Conservation (phyloP, 1,140 invertebrate species). For the Leptinotarsa lineolata region DNA sequence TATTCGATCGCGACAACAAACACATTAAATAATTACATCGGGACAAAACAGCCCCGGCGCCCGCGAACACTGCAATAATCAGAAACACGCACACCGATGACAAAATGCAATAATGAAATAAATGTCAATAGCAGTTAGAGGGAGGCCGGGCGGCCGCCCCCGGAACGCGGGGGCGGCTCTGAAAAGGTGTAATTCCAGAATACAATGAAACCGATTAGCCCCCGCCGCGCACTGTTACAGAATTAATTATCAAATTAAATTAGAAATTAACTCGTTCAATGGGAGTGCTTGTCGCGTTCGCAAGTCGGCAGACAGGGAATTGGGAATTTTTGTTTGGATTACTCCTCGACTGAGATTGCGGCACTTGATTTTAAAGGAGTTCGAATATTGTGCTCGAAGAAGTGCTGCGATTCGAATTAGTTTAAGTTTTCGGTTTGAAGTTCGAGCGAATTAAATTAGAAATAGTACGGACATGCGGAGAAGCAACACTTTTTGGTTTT, state of each 20-base stretch:
- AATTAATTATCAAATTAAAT: conserved; percentile 67
- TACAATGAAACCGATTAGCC: conserved; percentile 54
- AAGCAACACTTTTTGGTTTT: no score
- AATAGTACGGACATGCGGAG: no score
- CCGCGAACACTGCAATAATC: conserved; percentile 20
- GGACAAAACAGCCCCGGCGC: conserved; percentile 23
- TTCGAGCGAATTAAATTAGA: no score
- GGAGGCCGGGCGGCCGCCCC: conserved; percentile 16
- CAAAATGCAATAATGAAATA: conserved; percentile 48
- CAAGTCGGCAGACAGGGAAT: neutral
- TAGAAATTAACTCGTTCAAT: conserved; percentile 63
- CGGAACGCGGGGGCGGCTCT: conserved; percentile 31
- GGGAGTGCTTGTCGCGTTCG: conserved; percentile 29
- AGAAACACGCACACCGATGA: conserved; percentile 28
- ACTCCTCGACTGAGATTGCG: conserved; percentile 1
- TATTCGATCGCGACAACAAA: conserved; percentile 22
- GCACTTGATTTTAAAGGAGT: neutral
- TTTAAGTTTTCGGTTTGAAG: no score
- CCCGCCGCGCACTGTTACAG: conserved; percentile 49
- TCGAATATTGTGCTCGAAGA: neutral
- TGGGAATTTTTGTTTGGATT: conserved; percentile 29
- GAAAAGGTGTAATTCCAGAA: conserved; percentile 52
- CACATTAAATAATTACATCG: conserved; percentile 27
- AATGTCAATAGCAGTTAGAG: conserved; percentile 48
- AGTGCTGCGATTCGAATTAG: neutral